Base-by-base conservation (phyloP, 1,140 invertebrate species). In the Trichonephila inaurata region DNA sequence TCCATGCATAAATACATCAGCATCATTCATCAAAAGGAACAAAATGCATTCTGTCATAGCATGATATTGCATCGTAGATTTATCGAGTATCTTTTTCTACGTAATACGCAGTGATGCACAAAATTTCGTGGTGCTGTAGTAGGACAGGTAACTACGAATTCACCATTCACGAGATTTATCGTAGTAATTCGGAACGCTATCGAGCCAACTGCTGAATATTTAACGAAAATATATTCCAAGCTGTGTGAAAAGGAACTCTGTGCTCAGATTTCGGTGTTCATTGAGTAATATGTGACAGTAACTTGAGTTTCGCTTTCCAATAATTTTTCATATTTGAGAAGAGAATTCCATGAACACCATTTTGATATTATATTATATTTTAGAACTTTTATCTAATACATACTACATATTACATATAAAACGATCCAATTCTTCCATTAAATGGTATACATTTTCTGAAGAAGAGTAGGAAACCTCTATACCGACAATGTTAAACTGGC, bases 201-300 rank as follows among this genome's bases (percentile, higher is more conserved):
- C 64, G 33, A 89, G 87, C 64, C 44, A 19, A 69, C 18, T 33
- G 7, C 62, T 89, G 87, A 89, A 89, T 89, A 89, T 89, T 89
- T 89, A 89, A 89, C 44, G 87, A 69, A 72, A 77, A 28, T 18
- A 77, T 77, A 77, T 77, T 77, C 72, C 18, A 28, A 77, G 33
- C 28, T 19, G 14, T 62, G 61, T 1, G 61, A 62, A 62, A 16
- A 62, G 12, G 61, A 62, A 62, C 12, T 62, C 16, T 19, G 16
- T 62, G 19, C 2, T 18, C 16, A 62, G 16, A 16, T 1, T 62
- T 62, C 16, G 0, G n/a, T 24, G n/a, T 7, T 24, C 21, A 24
- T 40, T 77, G 24, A 10, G 24, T 77, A 33, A 77, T 77, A 40
- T 40, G 16, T 40, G 28, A 77, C 14, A 77, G 16, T 7, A 72